Evolutionary conservation across 92 coral and sea anemone genomes (phyloP).

Genomic region (Scolanthus callimorphus): DNA sequence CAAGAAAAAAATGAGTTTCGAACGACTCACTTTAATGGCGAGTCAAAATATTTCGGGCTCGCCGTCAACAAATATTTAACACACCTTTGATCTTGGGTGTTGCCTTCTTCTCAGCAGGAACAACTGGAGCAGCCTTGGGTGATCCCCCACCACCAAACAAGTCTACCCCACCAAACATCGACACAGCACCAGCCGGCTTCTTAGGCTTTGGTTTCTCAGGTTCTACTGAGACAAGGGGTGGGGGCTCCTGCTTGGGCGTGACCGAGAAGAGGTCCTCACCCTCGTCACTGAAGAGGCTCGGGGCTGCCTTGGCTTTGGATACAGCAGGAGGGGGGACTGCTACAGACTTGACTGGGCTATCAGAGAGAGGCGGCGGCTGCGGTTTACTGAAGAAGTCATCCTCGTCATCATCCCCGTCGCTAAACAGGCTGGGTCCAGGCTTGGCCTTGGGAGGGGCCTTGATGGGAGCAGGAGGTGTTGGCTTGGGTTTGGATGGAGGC

Average conservation of each 20-base stretch:
- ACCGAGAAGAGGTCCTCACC: slow-evolving; percentile 72
- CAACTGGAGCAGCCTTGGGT: no score
- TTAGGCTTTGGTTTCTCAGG: slow-evolving; percentile 47
- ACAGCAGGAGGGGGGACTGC: slow-evolving; percentile 11
- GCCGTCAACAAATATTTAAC: no score
- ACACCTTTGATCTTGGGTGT: no score
- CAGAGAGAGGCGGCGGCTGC: slow-evolving; percentile 30
- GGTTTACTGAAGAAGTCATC: slow-evolving; percentile 56
- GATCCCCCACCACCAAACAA: no score
- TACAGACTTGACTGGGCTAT: slow-evolving; percentile 5
- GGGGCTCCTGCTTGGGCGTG: slow-evolving; percentile 5
- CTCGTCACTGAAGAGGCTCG: slow-evolving; percentile 69
- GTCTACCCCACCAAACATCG: slow-evolving; percentile 98
- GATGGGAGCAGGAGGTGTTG: slow-evolving; percentile 25
- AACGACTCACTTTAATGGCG: no score
- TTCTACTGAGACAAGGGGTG: slow-evolving; percentile 15
- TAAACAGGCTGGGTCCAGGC: slow-evolving; percentile 20
- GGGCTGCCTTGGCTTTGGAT: slow-evolving; percentile 52
- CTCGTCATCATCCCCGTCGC: slow-evolving; percentile 48
- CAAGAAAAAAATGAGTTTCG: no score
- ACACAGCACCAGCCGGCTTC: slow-evolving; percentile 92
- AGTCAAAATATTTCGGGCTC: no score
- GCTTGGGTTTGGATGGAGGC: not conserved
- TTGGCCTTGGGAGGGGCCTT: slow-evolving; percentile 9
- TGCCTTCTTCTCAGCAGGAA: no score